phyloP scores from a whole-genome alignment of 2,888 invertebrate genomes.

The Cerastis leucographa region DNA sequence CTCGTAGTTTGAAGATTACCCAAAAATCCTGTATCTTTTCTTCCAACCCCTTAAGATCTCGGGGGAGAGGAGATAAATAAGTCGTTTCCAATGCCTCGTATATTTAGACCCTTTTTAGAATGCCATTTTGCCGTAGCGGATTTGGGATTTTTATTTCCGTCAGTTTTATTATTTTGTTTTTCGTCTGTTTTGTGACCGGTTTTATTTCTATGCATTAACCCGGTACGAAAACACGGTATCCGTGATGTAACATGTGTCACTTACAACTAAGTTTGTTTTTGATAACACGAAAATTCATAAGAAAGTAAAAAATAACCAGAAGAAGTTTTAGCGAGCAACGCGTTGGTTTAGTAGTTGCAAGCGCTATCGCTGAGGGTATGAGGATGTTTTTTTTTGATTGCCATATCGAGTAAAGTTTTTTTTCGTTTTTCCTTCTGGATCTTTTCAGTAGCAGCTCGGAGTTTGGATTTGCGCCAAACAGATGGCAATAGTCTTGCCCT shows the following conservation, averaged over 20 bases:
- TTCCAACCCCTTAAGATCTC: slow-evolving; percentile 7
- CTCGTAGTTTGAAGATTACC: slow-evolving; percentile 37
- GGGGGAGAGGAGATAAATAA: slow-evolving; percentile 46
- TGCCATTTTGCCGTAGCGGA: slow-evolving; percentile 29
- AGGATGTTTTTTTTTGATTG: background rate
- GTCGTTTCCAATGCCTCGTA: slow-evolving; percentile 56
- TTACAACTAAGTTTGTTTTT: too few relatives aligned
- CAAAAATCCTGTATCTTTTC: slow-evolving; percentile 33
- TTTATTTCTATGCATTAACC: background rate
- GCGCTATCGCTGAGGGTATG: background rate
- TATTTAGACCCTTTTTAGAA: slow-evolving; percentile 54
- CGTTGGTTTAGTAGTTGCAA: background rate
- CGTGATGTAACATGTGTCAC: background rate
- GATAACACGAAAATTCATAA: background rate
- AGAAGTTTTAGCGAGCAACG: background rate
- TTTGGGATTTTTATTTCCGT: slow-evolving; percentile 44
- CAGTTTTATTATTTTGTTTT: slow-evolving; percentile 33
- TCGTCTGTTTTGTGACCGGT: background rate
- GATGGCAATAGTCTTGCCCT: background rate
- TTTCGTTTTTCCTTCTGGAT: background rate
- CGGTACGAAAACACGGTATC: background rate
- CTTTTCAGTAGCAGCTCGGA: background rate
- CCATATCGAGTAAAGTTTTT: background rate
- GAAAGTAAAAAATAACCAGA: background rate
- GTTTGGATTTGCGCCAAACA: background rate